Conservation (phyloP, 2,797 vertebrate genomes). For the Pelodytes ibericus region DNA sequence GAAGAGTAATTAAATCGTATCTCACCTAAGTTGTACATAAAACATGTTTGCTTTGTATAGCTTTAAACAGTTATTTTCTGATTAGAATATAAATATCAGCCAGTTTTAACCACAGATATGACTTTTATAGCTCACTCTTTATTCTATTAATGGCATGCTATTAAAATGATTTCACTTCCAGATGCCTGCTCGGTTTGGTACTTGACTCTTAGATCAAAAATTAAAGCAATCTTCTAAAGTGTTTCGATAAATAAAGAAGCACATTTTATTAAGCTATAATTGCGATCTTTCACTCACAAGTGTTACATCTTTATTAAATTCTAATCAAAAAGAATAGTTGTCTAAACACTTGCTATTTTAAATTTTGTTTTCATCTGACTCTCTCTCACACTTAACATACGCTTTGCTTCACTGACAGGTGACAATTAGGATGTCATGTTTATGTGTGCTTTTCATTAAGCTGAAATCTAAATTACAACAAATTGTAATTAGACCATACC, state of each 20-base stretch:
- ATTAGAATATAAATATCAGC: conserved; percentile 36
- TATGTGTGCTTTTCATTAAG: conserved; percentile 5
- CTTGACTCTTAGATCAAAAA: conserved; percentile 49
- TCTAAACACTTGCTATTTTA: conserved; percentile 27
- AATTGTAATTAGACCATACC: neutral
- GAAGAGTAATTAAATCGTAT: conserved; percentile 48
- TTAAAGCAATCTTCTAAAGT: conserved; percentile 44
- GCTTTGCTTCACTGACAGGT: neutral
- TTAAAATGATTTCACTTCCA: conserved; percentile 53
- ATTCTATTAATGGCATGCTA: conserved; percentile 47
- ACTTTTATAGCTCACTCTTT: conserved; percentile 45
- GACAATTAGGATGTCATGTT: neutral
- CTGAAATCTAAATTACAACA: too few species aligned
- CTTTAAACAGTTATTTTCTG: conserved; percentile 19
- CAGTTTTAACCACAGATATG: conserved; percentile 41
- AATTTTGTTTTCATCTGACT: neutral
- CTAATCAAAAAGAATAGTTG: conserved; percentile 31
- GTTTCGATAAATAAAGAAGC: conserved; percentile 41
- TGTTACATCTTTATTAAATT: conserved; percentile 44
- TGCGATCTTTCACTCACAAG: conserved; percentile 34
- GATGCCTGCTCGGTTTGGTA: conserved; percentile 47
- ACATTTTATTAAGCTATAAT: conserved; percentile 47
- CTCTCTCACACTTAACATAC: neutral
- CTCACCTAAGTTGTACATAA: conserved; percentile 44
- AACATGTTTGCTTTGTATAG: conserved; percentile 36